Evolutionary conservation across 2,113 vertebrate species (phyloP).

Genomic region (Rhea americana): DNA sequence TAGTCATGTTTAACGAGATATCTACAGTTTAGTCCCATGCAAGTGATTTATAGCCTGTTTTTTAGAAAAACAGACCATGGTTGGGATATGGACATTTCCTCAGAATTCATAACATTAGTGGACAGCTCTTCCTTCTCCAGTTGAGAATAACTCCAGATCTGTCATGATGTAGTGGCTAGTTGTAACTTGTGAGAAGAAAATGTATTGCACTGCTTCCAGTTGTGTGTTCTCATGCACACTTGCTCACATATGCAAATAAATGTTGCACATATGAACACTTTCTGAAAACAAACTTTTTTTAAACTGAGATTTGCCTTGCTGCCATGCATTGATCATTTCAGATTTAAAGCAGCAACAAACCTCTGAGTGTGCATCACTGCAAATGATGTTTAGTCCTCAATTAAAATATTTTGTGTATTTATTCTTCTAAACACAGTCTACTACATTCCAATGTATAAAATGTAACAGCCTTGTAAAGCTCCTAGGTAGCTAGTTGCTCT

Average conservation of each 20-base stretch:
- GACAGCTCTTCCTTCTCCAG: neutral
- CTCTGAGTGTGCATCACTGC: neutral
- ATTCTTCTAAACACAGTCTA: neutral
- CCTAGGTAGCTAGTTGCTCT: neutral
- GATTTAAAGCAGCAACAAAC: neutral
- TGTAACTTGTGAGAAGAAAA: neutral
- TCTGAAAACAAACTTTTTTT: neutral
- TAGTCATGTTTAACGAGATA: rapidly evolving
- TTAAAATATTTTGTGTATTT: neutral
- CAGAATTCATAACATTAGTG: rapidly evolving
- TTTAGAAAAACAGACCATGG: neutral
- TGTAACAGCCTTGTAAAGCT: neutral
- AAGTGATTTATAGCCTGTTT: neutral
- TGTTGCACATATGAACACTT: neutral
- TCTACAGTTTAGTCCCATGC: neutral
- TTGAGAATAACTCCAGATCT: neutral
- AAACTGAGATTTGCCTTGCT: conserved; percentile 23
- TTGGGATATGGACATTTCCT: neutral
- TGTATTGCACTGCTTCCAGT: neutral
- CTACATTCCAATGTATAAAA: neutral
- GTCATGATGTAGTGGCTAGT: neutral
- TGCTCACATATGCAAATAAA: conserved; percentile 32
- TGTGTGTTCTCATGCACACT: neutral
- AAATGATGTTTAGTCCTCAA: neutral
- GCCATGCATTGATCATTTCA: neutral